Evolutionary conservation across 1,140 invertebrate species (phyloP), one percentile per base, ranked within the genome.

Genomic region (Papilio polyxenes): DNA sequence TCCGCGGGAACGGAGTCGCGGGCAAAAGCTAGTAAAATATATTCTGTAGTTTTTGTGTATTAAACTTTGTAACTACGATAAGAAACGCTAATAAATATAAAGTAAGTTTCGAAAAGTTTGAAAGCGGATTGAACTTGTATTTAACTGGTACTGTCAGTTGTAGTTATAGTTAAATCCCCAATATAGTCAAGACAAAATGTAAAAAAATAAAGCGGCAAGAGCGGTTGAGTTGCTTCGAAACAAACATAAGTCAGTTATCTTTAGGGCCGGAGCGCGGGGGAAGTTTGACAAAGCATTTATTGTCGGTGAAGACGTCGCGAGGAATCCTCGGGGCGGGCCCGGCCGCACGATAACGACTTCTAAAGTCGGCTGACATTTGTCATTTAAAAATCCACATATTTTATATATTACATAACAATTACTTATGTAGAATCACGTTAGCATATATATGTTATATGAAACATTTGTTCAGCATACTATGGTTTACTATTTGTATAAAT

Each of bases 281-380:
- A 90, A 93, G 87, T 93, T 93, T 93, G 92, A 91, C 92, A 92
- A 91, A 92, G 92, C 91, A 91, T 91, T 93, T 93, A 92, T 92
- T 92, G 90, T 92, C 88, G 82, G 87, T 84, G 87, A 87, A 89
- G 89, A 88, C 89, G 87, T 88, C 85, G 84, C 85, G 82, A 84
- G 76, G 85, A 85, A 87, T 85, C 82, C 83, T 87, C 83, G 81
- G 83, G 84, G 83, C 83, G 81, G 81, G 48, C 77, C 82, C 81
- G 85, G 84, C 86, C 79, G 62, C 65, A 88, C 85, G 92, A 92
- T 92, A 93, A 93, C 92, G 89, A 92, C 86, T 92, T 92, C 83
- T 83, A 85, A 92, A 92, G 85, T 92, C 85, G 84, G 51, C 75
- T 40, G 81, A 86, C 53, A 81, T 85, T 65, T 65, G 78, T 37